These are phyloP conservation scores for Caiman crocodilus DNA, from an alignment of 2,797 vertebrate species.

Conservation along the genomic window DNA sequence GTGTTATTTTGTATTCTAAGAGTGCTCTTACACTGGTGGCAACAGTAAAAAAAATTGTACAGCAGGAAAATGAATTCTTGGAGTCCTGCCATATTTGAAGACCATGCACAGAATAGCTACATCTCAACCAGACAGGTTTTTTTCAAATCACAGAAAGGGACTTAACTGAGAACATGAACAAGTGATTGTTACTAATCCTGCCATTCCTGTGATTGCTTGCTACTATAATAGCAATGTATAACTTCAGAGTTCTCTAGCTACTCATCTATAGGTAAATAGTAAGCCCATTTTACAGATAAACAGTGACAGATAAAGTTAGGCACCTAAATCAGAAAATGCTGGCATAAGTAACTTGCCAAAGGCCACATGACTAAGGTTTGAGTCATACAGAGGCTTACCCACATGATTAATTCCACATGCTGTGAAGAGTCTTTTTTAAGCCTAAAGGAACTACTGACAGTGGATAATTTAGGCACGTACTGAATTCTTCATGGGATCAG, in stretches of 20 bases:
- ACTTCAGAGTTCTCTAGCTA: background rate
- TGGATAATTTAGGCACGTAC: background rate
- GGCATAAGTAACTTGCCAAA: background rate
- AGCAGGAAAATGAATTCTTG: background rate
- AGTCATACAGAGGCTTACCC: background rate
- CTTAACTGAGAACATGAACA: background rate
- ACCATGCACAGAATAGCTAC: background rate
- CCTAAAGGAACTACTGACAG: background rate
- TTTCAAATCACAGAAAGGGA: background rate
- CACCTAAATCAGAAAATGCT: background rate
- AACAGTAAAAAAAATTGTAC: background rate
- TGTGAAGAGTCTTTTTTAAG: background rate
- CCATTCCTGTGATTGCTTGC: accelerated
- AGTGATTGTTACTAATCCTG: background rate
- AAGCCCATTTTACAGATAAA: background rate
- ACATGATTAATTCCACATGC: background rate
- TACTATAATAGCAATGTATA: background rate
- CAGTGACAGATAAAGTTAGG: background rate
- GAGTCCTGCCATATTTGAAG: background rate
- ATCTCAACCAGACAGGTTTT: background rate
- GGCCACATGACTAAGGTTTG: background rate
- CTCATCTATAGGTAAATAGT: background rate
- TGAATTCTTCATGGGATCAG: background rate
- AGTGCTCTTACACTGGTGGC: background rate
- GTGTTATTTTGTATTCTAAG: background rate